These are phyloP conservation scores for Tineola bisselliella DNA, from an alignment of 2,888 invertebrate genomes.

Conservation along the genomic window DNA sequence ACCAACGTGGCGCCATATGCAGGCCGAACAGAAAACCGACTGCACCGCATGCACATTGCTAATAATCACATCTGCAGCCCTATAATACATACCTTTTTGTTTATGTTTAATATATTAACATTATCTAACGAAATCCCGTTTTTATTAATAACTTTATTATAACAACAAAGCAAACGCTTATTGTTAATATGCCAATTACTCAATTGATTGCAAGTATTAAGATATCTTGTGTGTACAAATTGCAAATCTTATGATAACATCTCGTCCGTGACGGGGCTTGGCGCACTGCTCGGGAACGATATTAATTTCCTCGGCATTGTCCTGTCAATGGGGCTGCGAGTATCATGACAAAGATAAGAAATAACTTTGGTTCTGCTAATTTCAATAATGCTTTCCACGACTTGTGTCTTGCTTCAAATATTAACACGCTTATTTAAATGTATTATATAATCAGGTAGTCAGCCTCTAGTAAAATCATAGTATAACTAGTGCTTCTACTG, in stretches of 20 bases:
- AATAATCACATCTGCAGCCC: background rate
- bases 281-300: background rate
- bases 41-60: conserved; percentile 4
- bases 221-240: conserved; percentile 9
- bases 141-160: background rate
- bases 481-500: background rate
- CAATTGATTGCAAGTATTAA: background rate
- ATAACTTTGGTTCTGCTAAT: background rate
- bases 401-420: background rate
- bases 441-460: no score
- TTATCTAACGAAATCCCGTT: background rate
- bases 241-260: conserved; percentile 9
- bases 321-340: conserved; percentile 30
- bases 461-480: no score
- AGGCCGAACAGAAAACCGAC: conserved; percentile 23
- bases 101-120: background rate
- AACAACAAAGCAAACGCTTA: background rate
- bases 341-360: background rate
- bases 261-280: conserved; percentile 6
- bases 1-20: conserved; percentile 54
- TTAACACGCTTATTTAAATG: no score
- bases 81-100: background rate
- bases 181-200: background rate
- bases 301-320: conserved; percentile 29
- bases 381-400: background rate